Percentiles rank a stretch among this genome's conserved stretches.
Evolutionary conservation across 2,797 vertebrate species (phyloP).

Genomic region (Paratrypauchen microcephalus): DNA sequence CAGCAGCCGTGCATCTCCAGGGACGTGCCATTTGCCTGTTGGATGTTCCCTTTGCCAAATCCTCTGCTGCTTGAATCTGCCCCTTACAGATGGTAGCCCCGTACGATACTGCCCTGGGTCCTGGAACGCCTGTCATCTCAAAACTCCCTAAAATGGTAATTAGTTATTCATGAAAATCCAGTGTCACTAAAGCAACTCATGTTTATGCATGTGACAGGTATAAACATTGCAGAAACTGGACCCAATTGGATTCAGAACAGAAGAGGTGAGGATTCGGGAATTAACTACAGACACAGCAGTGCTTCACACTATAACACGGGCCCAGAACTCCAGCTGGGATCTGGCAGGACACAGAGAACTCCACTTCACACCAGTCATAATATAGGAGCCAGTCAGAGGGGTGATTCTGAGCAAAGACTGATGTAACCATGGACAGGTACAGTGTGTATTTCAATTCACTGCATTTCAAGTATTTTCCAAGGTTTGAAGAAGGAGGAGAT

Average conservation of each 20-base stretch:
- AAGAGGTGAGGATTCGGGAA: not conserved
- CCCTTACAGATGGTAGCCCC: constrained; percentile 35
- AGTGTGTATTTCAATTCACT: not conserved
- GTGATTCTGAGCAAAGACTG: not conserved
- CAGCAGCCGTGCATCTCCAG: constrained; percentile 17
- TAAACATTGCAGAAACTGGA: not conserved
- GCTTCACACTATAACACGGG: not conserved
- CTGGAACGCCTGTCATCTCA: not conserved
- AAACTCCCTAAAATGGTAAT: not conserved
- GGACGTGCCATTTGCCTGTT: constrained; percentile 26
- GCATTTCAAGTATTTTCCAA: too few relatives aligned
- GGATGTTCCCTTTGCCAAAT: constrained; percentile 24
- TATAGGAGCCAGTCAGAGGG: not conserved
- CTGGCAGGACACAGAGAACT: constrained; percentile 1
- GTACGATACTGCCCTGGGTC: constrained; percentile 21
- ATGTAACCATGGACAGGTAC: not conserved
- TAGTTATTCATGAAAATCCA: constrained; percentile 9
- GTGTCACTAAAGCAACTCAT: not conserved
- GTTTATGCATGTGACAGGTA: constrained; percentile 10
- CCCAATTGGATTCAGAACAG: not conserved
- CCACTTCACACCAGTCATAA: not conserved
- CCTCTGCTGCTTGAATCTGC: constrained; percentile 30
- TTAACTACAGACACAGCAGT: not conserved
- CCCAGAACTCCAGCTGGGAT: constrained; percentile 8
- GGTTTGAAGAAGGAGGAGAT: too few relatives aligned